Evolutionary conservation across 2,113 vertebrate species (phyloP), one percentile per base, ranked within the genome.

Genomic region (Hylia prasina): DNA sequence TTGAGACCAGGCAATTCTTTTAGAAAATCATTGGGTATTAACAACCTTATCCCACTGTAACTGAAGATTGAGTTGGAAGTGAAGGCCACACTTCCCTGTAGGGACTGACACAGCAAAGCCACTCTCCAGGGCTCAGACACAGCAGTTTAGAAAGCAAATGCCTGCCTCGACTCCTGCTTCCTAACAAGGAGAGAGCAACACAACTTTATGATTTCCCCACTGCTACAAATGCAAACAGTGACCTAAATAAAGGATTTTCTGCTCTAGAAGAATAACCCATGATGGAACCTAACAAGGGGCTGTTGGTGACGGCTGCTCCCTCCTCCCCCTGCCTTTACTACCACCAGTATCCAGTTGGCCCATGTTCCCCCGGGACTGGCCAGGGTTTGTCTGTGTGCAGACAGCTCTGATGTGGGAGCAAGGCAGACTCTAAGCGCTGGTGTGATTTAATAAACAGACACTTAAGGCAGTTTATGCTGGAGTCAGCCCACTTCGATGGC

Each of bases 381-480:
- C 95, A 48, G 95, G 93, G 80, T 96, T 96, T 94, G 95, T 92
- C 94, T 97, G 96, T 93, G 92, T 87, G 97, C 96, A 97, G 97
- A 97, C 94, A 95, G 95, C 94, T 96, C 97, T 95, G 96, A 94
- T 97, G 97, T 97, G 95, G 97, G 95, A 97, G 94, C 86, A 94
- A 92, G 94, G 95, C 96, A 96, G 97, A 94, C 97, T 97, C 96
- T 95, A 91, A 97, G 96, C 96, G 82, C 58, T 83, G 90, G 89
- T 94, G 93, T 97, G 97, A 97, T 97, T 97, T 97, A 97, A 97
- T 97, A 97, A 97, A 95, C 95, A 97, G 94, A 97, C 97, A 97
- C 97, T 97, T 97, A 97, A 97, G 93, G 97, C 97, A 97, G 97
- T 95, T 97, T 97, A 93, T 0, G 94, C 91, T 96, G 96, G 96